Evolutionary conservation across 2,113 vertebrate species (phyloP), one percentile per base, ranked within the genome.

Genomic region (Pagrus major): DNA sequence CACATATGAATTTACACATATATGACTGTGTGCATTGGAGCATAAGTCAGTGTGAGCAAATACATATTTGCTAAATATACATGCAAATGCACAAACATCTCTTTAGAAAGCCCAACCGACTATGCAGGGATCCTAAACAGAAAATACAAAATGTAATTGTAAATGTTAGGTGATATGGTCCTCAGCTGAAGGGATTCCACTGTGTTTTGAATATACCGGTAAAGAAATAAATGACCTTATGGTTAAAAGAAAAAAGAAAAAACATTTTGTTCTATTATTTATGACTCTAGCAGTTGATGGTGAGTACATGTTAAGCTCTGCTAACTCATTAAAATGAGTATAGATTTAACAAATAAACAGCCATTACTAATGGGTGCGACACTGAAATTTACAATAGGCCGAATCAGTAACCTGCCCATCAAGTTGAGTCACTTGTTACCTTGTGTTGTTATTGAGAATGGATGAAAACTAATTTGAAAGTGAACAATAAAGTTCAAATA

Each of bases 1-100:
- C 41, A 60, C 39, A 73, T 15, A 44, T 21, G 31, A 25, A 71
- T 31, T 31, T 10, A 68, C 61, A 80, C 27, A 80, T 18, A 60
- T 18, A 29, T 15, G 18, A 33, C 29, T 21, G 23, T 61, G 55
- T 76, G 37, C 39, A 68, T 0, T 46, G 31, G 35, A 67, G 54
- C 31, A 35, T 52, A 66, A 47, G 58, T 69, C 25, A 37, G 27
- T 5, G 2, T 25, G 2, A 1, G 49, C 4, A 49, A 15, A 77
- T 23, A 33, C 9, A 71, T 33, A 2, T 54, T 21, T 74, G 37
- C 23, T 47, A 23, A 44, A 61, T 54, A 52, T 29, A 27, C 9
- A 42, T 44, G 27, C 3, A 76, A 59, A 82, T 54, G 33, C 33
- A 66, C 33, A 67, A 66, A 46, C 27, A 69, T 51, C 29, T 46